phyloP scores from a whole-genome alignment of 2,113 vertebrate species.

The Cephalopterus ornatus region DNA sequence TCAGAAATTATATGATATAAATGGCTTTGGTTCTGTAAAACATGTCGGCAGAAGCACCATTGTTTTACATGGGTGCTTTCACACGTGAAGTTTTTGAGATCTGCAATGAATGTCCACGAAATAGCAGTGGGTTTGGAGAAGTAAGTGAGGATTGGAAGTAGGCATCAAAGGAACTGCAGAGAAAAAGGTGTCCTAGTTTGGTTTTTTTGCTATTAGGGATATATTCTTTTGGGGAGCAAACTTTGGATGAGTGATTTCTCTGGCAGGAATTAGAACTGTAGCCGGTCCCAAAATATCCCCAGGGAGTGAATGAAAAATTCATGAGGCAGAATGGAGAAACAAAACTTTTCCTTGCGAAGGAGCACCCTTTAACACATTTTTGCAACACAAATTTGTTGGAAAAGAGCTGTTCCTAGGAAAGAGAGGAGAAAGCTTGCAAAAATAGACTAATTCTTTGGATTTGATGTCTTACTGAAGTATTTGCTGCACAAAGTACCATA shows the following conservation, averaged over 20 bases:
- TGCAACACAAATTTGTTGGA: not conserved
- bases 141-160: not conserved
- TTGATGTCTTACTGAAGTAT: slow-evolving; percentile 14
- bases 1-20: not conserved
- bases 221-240: not conserved
- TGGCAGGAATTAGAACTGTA: not conserved
- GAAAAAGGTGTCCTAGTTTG: not conserved
- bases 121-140: not conserved
- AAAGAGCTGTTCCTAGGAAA: slow-evolving; percentile 10
- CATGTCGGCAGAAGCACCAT: not conserved
- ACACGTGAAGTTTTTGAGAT: not conserved
- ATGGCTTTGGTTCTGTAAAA: not conserved
- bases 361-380: not conserved
- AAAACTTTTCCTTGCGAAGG: not conserved
- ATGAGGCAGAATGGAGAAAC: not conserved
- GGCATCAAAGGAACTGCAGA: not conserved
- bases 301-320: not conserved
- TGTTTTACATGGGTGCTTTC: not conserved
- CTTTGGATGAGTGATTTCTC: not conserved
- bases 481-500: not conserved
- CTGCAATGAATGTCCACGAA: not conserved
- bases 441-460: not conserved
- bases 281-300: not conserved
- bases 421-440: not conserved
- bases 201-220: not conserved